Evolutionary conservation across 2,888 invertebrate genomes (phyloP), one percentile per base, ranked within the genome.

Genomic region (Griposia aprilina): DNA sequence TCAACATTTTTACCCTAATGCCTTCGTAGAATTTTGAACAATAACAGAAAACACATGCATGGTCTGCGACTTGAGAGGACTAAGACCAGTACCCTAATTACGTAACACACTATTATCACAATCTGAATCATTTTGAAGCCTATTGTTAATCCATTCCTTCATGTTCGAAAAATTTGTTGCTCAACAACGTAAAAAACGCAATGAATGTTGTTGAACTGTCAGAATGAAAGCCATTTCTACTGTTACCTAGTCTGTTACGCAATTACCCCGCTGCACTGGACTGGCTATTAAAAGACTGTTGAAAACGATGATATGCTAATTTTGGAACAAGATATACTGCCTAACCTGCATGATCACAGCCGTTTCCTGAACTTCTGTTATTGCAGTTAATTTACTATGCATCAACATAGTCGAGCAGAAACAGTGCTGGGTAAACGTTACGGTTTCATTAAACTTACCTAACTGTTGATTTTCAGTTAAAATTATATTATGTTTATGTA

Each of bases 321-420:
- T 70, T 45, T 45, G 41, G 2, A 41, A 41, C 0, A 41, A 41
- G 7, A 41, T 6, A 6, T 5, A 41, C 41, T 41, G 17, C 13
- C 1, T 17, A 67, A 20, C 6, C 45, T 1, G 26, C 26, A 26
- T 20, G 11, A 74, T 41, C 7, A 26, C 15, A 4, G 4, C 11
- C 17, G 52, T 3, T 69, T 45, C 45, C 41, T n/a, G 50, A 59
- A 1, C 15, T 30, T 20, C n/a, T 55, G 55, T 36, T 55, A 48
- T 36, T 62, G 52, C 80, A 71, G 55, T 62, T 55, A 80, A 62
- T 62, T n/a, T 70, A 52, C 36, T 26, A 62, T 80, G 55, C 55
- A 48, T 62, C 45, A 55, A 78, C 36, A 48, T 55, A 78, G 62
- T 71, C 26, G 6, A 55, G 48, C 52, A 62, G 48, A 72, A 63